A percentile compares a stretch with the other conserved stretches of the same genome.
Evolutionary conservation across 2,888 invertebrate species (phyloP).

Genomic region (Ptycholaimellus sp.): DNA sequence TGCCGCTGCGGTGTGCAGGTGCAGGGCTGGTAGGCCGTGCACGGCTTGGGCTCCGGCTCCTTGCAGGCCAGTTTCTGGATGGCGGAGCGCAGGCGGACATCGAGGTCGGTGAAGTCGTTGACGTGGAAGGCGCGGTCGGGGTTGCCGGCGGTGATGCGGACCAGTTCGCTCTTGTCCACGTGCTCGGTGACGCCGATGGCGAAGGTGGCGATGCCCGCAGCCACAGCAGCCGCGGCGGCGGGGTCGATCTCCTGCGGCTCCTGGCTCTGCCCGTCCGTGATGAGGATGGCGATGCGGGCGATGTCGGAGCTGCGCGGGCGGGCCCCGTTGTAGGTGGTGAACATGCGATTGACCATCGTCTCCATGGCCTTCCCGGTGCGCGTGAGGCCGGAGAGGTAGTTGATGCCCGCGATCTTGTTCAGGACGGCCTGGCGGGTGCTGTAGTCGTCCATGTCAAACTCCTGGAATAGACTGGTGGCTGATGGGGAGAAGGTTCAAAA

Average conservation of each 20-base stretch:
- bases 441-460: slow-evolving; percentile 16
- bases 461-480: no score
- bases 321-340: background rate
- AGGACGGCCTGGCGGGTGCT: no score
- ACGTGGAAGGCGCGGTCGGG: slow-evolving; percentile 23
- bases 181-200: slow-evolving; percentile 27
- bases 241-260: slow-evolving; percentile 25
- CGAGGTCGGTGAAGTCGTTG: slow-evolving; percentile 23
- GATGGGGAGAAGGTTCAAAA: no score
- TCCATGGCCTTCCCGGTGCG: slow-evolving; percentile 24
- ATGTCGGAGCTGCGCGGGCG: slow-evolving; percentile 12
- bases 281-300: slow-evolving; percentile 26
- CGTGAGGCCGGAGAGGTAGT: slow-evolving; percentile 22
- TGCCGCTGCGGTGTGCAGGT: no score
- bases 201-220: slow-evolving; percentile 22
- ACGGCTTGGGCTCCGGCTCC: slow-evolving; percentile 6
- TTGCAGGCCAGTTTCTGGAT: slow-evolving; percentile 25
- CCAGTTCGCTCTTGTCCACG: slow-evolving; percentile 22
- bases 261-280: slow-evolving; percentile 28
- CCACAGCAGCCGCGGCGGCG: slow-evolving; percentile 24
- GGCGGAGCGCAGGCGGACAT: slow-evolving; percentile 19
- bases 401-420: slow-evolving; percentile 13
- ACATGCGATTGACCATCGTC: slow-evolving; percentile 16
- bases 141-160: slow-evolving; percentile 20
- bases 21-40: no score